phyloP scores from a whole-genome alignment of 2,888 invertebrate genomes.

The Erpobdella octoculata region DNA sequence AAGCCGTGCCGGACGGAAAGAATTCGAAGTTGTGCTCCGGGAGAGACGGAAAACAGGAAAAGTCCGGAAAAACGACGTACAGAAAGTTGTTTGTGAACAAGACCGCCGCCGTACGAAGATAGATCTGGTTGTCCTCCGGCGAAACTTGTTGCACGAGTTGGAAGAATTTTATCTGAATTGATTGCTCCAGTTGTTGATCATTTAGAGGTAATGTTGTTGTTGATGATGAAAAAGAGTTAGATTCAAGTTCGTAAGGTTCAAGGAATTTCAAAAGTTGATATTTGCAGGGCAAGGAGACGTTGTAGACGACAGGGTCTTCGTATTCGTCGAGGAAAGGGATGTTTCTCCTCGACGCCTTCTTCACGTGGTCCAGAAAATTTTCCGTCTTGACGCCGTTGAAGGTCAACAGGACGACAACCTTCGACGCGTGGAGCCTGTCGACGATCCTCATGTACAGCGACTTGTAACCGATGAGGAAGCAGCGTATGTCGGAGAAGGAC shows the following conservation, averaged over 20 bases:
- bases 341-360: constrained; percentile 33
- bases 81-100: constrained; percentile 44
- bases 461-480: constrained; percentile 45
- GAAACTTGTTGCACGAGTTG: constrained; percentile 37
- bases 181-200: constrained; percentile 31
- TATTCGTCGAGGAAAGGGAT: constrained; percentile 34
- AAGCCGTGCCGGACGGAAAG: constrained; percentile 40
- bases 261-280: neutral
- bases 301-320: constrained; percentile 36
- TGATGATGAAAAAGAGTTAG: neutral
- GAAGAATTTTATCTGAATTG: too few relatives aligned
- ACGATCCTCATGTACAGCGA: constrained; percentile 45
- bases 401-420: constrained; percentile 44
- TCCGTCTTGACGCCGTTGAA: constrained; percentile 42
- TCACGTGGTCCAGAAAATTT: constrained; percentile 42
- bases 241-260: neutral
- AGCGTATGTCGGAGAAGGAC: constrained; percentile 45
- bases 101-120: constrained; percentile 32
- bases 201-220: constrained; percentile 25
- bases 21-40: constrained; percentile 40
- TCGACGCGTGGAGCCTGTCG: constrained; percentile 42
- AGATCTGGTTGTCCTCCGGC: constrained; percentile 6
- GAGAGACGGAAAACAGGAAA: constrained; percentile 20
- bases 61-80: constrained; percentile 43
- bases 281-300: neutral